Evolutionary conservation across 2,113 vertebrate species (phyloP).

Genomic region (Hippocampus comes): DNA sequence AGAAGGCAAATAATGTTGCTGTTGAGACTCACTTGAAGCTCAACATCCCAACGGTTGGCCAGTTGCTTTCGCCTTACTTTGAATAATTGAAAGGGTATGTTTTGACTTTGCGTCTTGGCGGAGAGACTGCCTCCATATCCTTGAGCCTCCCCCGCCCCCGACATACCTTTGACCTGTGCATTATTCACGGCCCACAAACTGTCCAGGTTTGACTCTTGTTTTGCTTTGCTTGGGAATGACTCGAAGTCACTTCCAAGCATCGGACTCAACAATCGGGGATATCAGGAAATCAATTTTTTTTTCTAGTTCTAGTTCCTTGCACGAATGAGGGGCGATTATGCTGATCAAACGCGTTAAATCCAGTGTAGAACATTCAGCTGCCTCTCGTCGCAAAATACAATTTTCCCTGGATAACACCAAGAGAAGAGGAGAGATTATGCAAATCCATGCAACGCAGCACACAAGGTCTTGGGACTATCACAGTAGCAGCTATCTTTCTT

Average conservation of each 20-base stretch:
- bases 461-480: too few species aligned
- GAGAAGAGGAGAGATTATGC: too few species aligned
- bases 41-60: conserved; percentile 14
- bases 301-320: too few species aligned
- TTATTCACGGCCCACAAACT: conserved; percentile 54
- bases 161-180: conserved; percentile 55
- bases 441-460: too few species aligned
- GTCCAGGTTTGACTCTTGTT: conserved; percentile 33
- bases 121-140: conserved; percentile 56
- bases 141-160: conserved; percentile 14
- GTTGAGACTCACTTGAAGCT: conserved; percentile 12
- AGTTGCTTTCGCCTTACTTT: conserved; percentile 23
- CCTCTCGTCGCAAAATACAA: too few species aligned
- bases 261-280: not conserved
- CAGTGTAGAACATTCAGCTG: too few species aligned
- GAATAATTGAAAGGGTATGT: conserved; percentile 53
- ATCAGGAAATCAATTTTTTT: not conserved
- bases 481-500: too few species aligned
- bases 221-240: conserved; percentile 24
- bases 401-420: too few species aligned
- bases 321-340: too few species aligned
- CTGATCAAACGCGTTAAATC: too few species aligned
- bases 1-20: conserved; percentile 2
- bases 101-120: conserved; percentile 48
- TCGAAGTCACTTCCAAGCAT: conserved; percentile 8